Percentiles rank a stretch among this genome's conserved stretches.
These are phyloP conservation scores for Blera fallax DNA, from an alignment of 2,888 invertebrate species.

Conservation along the genomic window DNA sequence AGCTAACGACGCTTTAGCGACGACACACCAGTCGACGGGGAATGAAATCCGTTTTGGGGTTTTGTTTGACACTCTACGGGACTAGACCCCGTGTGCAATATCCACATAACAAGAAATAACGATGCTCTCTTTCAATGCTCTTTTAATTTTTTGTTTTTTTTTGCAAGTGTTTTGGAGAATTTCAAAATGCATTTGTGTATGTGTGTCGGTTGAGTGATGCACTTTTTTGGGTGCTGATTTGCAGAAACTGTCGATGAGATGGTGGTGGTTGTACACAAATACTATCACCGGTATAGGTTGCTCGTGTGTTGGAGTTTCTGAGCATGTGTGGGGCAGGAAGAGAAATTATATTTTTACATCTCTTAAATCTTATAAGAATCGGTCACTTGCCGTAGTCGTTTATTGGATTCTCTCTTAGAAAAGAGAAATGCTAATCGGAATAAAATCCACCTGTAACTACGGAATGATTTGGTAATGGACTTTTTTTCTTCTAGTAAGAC, in stretches of 20 bases:
- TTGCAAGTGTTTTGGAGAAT: constrained; percentile 30
- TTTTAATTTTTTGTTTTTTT: too few species aligned
- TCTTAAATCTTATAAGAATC: constrained; percentile 32
- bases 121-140: constrained; percentile 35
- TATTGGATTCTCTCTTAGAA: constrained; percentile 22
- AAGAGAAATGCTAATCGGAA: constrained; percentile 15
- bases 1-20: constrained; percentile 60
- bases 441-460: constrained; percentile 69
- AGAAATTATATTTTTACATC: neutral
- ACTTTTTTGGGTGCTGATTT: constrained; percentile 28
- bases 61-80: constrained; percentile 66
- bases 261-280: constrained; percentile 26
- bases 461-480: constrained; percentile 52
- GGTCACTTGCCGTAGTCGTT: constrained; percentile 29
- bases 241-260: neutral
- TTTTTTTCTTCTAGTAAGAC: too few species aligned
- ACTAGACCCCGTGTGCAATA: constrained; percentile 65
- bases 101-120: constrained; percentile 38
- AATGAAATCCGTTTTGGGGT: constrained; percentile 74
- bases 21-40: constrained; percentile 73
- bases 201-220: constrained; percentile 5
- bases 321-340: constrained; percentile 31
- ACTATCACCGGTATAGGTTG: neutral
- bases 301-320: neutral
- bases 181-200: neutral